Conservation (phyloP, 2,113 vertebrate species). For the Urocitellus parryii region DNA sequence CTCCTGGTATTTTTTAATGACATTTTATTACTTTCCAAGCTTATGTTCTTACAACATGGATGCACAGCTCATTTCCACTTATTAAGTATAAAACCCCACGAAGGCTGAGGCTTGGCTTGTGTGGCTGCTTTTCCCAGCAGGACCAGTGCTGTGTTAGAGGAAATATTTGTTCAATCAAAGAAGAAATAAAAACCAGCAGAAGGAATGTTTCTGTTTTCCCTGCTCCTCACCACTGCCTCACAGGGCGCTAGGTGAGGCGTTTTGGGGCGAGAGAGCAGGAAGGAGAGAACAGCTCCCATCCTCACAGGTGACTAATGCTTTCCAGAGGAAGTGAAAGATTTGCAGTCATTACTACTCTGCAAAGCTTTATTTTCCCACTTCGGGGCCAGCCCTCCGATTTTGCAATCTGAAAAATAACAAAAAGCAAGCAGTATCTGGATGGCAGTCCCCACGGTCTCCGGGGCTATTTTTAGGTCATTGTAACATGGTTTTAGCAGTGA, state of each 20-base stretch:
- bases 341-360: conserved; percentile 48
- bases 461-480: conserved; percentile 70
- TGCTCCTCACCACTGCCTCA: background rate
- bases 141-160: background rate
- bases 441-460: background rate
- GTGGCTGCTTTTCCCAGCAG: conserved; percentile 22
- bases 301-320: conserved; percentile 68
- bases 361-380: conserved; percentile 65
- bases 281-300: background rate
- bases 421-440: conserved; percentile 42
- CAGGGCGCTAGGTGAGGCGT: conserved; percentile 38
- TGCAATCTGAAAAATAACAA: conserved; percentile 73
- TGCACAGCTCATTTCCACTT: background rate
- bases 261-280: conserved; percentile 14
- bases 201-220: conserved; percentile 37
- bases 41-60: background rate
- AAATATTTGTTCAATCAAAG: conserved; percentile 62
- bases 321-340: conserved; percentile 72
- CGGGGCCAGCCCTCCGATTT: conserved; percentile 46
- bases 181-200: conserved; percentile 20
- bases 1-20: background rate
- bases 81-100: background rate
- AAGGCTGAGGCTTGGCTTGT: background rate
- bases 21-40: background rate
- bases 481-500: background rate